Conservation (phyloP, 2,888 invertebrate species). For the Agonopterix alstromeriana region DNA sequence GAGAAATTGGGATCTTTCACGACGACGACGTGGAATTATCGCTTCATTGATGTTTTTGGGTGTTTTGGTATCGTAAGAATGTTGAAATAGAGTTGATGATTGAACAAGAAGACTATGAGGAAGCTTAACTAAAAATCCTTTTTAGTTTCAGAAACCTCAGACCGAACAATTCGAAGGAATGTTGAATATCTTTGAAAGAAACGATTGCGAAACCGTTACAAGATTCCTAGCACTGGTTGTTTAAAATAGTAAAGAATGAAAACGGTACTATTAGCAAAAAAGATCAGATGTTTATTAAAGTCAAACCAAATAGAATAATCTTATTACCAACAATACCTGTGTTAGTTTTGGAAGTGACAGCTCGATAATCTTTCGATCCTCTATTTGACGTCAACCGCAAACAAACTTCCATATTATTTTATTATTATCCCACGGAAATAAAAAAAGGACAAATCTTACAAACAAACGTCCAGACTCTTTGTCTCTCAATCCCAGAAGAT, state of each 20-base stretch:
- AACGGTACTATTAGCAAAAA: neutral
- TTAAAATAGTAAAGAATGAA: neutral
- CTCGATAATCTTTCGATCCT: slow-evolving; percentile 23
- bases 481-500: slow-evolving; percentile 36
- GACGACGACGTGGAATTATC: no score
- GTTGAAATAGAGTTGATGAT: no score
- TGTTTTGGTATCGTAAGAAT: no score
- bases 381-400: slow-evolving; percentile 36
- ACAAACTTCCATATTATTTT: slow-evolving; percentile 34
- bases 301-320: slow-evolving; percentile 24
- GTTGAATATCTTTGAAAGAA: no score
- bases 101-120: no score
- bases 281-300: no score
- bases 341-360: slow-evolving; percentile 19
- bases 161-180: no score
- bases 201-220: neutral
- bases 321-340: slow-evolving; percentile 32
- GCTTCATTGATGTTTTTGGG: no score
- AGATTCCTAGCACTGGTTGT: neutral
- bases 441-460: slow-evolving; percentile 32
- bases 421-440: slow-evolving; percentile 31
- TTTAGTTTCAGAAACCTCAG: no score
- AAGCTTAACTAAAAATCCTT: no score
- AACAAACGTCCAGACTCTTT: slow-evolving; percentile 32
- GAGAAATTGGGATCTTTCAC: slow-evolving; percentile 1